Evolutionary conservation across 2,113 vertebrate species (phyloP).

Genomic region (Pterocles orientalis): DNA sequence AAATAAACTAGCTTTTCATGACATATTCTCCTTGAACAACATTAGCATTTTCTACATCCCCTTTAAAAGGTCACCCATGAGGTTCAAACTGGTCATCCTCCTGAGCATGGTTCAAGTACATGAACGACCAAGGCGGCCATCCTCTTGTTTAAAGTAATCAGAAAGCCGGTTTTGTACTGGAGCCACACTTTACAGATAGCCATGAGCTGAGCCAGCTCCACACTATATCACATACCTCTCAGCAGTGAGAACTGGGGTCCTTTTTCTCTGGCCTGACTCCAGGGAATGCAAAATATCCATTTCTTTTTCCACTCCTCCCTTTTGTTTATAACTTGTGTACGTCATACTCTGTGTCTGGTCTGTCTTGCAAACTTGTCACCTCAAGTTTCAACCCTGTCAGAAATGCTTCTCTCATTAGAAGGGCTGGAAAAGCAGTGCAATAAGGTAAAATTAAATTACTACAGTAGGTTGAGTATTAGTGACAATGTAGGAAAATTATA

Average conservation of each 20-base stretch:
- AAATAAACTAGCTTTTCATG: background rate
- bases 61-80: background rate
- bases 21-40: background rate
- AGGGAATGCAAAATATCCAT: background rate
- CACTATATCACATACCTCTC: background rate
- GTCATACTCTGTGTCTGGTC: background rate
- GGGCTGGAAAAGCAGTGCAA: constrained; percentile 16
- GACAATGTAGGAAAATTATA: constrained; percentile 50
- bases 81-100: background rate
- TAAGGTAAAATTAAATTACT: constrained; percentile 67
- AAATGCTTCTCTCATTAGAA: constrained; percentile 55
- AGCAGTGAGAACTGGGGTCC: background rate
- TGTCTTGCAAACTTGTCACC: constrained; percentile 36
- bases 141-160: background rate
- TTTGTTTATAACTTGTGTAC: background rate
- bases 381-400: constrained; percentile 3
- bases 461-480: constrained; percentile 30
- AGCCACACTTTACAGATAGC: background rate
- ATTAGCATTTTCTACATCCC: background rate
- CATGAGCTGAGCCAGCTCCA: background rate
- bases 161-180: background rate
- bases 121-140: background rate
- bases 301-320: background rate
- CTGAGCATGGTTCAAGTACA: background rate
- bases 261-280: background rate